A percentile compares a stretch with the other conserved stretches of the same genome.
phyloP scores from a whole-genome alignment of 2,888 invertebrate genomes.

The Folsomia candida region DNA sequence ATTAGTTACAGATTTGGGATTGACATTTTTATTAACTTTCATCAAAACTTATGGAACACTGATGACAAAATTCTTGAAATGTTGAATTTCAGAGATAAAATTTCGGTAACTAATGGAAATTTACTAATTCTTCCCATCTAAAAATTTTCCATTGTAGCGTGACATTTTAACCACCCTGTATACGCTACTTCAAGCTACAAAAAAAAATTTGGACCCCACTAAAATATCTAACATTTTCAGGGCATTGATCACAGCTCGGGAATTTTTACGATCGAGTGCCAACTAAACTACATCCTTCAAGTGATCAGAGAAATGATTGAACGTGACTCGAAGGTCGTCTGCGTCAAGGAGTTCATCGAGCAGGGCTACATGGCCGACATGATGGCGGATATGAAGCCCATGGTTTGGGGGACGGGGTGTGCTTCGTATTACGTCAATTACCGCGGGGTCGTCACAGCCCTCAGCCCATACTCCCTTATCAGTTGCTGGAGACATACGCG shows the following conservation, averaged over 20 bases:
- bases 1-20: too few species aligned
- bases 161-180: too few species aligned
- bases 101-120: too few species aligned
- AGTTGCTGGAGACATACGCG: conserved; percentile 2
- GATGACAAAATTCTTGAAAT: too few species aligned
- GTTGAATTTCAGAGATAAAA: too few species aligned
- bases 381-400: conserved; percentile 19
- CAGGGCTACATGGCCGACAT: conserved; percentile 28
- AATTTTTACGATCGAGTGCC: conserved; percentile 36
- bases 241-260: conserved; percentile 26
- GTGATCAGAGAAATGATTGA: conserved; percentile 32
- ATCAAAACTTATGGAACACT: too few species aligned
- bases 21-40: too few species aligned
- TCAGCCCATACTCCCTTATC: not conserved
- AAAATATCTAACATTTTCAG: conserved; percentile 11
- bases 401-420: conserved; percentile 38
- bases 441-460: conserved; percentile 8
- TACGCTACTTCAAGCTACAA: too few species aligned
- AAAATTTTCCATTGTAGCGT: too few species aligned
- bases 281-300: conserved; percentile 33
- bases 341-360: conserved; percentile 27
- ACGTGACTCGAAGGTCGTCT: conserved; percentile 11
- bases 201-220: too few species aligned
- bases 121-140: too few species aligned
- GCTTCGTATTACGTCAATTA: conserved; percentile 34